A percentile compares a stretch with the other conserved stretches of the same genome.
Evolutionary conservation across 2,888 invertebrate species (phyloP).

Genomic region (Petrolisthes cinctipes): DNA sequence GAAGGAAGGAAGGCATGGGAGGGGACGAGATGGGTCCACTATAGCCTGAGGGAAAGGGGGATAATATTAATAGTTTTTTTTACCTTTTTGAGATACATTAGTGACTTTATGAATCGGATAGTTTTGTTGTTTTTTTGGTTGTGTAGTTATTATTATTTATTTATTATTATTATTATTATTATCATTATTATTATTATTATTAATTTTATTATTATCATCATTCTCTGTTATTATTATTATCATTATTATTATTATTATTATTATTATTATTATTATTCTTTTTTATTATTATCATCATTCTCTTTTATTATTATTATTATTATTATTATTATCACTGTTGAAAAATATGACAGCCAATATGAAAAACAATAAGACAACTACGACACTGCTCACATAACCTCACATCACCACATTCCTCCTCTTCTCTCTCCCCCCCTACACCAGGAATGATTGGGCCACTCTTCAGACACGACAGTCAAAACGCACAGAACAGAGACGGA

Average conservation of each 20-base stretch:
- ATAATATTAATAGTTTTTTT: not conserved
- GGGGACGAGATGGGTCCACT: too few relatives aligned
- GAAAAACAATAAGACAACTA: too few relatives aligned
- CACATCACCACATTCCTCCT: too few relatives aligned
- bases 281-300: not conserved
- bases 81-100: not conserved
- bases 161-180: not conserved
- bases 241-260: too few relatives aligned
- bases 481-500: slow-evolving; percentile 5
- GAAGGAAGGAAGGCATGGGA: not conserved
- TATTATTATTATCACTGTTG: not conserved
- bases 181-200: too few relatives aligned
- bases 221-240: too few relatives aligned
- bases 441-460: slow-evolving; percentile 54
- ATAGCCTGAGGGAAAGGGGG: too few relatives aligned
- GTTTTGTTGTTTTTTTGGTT: not conserved
- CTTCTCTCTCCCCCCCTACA: too few relatives aligned
- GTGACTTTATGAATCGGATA: not conserved
- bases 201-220: too few relatives aligned
- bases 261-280: too few relatives aligned
- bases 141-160: not conserved
- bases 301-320: not conserved
- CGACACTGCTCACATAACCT: too few relatives aligned
- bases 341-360: too few relatives aligned
- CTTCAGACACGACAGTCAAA: slow-evolving; percentile 31